phyloP scores from a whole-genome alignment of 2,113 vertebrate species.

The Oostethus manadensis region DNA sequence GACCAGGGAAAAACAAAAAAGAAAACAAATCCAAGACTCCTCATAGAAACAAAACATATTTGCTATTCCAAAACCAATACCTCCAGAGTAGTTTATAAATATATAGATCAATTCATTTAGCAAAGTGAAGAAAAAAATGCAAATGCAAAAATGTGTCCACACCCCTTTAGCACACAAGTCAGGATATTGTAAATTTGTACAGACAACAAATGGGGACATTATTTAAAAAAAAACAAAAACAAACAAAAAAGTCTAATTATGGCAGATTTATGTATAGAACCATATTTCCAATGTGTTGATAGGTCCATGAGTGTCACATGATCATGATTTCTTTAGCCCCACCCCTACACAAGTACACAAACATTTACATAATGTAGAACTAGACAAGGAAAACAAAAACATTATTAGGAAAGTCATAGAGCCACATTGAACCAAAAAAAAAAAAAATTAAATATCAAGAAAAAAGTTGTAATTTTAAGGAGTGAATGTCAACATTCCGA shows the following conservation, averaged over 20 bases:
- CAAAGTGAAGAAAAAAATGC: slow-evolving; percentile 34
- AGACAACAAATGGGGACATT: slow-evolving; percentile 58
- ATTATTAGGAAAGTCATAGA: too few relatives aligned
- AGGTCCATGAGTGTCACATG: slow-evolving; percentile 48
- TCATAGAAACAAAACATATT: slow-evolving; percentile 32
- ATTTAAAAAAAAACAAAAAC: slow-evolving; percentile 19
- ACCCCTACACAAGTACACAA: not conserved
- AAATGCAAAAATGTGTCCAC: slow-evolving; percentile 34
- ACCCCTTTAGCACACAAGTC: slow-evolving; percentile 59
- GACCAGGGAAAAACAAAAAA: slow-evolving; percentile 15
- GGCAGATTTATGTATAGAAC: slow-evolving; percentile 59
- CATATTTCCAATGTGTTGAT: slow-evolving; percentile 58
- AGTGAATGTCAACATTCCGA: too few relatives aligned
- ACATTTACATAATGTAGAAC: not conserved
- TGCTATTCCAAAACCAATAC: slow-evolving; percentile 44
- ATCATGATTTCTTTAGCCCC: slow-evolving; percentile 48
- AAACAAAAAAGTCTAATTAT: slow-evolving; percentile 55
- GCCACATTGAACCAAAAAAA: too few relatives aligned
- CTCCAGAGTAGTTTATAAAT: slow-evolving; percentile 47
- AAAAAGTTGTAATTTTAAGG: too few relatives aligned
- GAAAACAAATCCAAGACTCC: slow-evolving; percentile 50
- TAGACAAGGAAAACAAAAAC: not conserved
- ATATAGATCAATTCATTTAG: slow-evolving; percentile 45
- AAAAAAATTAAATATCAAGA: too few relatives aligned
- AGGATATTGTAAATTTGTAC: slow-evolving; percentile 72